These are phyloP conservation scores for Dusona sp. DNA, from an alignment of 2,888 invertebrate genomes.

Conservation along the genomic window DNA sequence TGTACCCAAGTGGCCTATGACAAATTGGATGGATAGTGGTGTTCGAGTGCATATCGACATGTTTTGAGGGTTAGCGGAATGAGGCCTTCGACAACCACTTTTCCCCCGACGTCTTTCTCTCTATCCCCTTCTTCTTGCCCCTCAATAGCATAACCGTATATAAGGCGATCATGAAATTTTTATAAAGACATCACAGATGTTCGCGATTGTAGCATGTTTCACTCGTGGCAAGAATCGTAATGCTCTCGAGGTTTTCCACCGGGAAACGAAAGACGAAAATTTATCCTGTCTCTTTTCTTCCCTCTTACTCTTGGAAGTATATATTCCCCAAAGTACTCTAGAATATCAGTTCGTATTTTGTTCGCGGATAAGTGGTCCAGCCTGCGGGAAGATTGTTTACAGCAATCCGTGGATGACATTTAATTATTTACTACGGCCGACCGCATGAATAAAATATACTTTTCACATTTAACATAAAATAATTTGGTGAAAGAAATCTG, in stretches of 20 bases:
- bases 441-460: not conserved
- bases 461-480: not conserved
- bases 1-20: not conserved
- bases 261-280: not conserved
- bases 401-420: not conserved
- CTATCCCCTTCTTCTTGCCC: slow-evolving; percentile 10
- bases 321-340: not conserved
- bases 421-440: not conserved
- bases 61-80: slow-evolving; percentile 3
- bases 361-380: not conserved
- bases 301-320: not conserved
- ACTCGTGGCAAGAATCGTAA: slow-evolving; percentile 8
- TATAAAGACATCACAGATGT: slow-evolving; percentile 30
- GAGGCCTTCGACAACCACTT: slow-evolving; percentile 30
- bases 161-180: slow-evolving; percentile 38
- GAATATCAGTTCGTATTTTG: not conserved
- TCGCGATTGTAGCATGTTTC: not conserved
- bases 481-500: not conserved
- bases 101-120: slow-evolving; percentile 6
- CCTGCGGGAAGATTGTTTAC: not conserved
- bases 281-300: slow-evolving; percentile 12
- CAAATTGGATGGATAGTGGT: not conserved
- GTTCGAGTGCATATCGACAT: slow-evolving; percentile 43
- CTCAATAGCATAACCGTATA: not conserved
- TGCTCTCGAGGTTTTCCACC: slow-evolving; percentile 2